These are phyloP conservation scores for Pygocentrus nattereri DNA, from an alignment of 2,797 vertebrate genomes.

Conservation along the genomic window DNA sequence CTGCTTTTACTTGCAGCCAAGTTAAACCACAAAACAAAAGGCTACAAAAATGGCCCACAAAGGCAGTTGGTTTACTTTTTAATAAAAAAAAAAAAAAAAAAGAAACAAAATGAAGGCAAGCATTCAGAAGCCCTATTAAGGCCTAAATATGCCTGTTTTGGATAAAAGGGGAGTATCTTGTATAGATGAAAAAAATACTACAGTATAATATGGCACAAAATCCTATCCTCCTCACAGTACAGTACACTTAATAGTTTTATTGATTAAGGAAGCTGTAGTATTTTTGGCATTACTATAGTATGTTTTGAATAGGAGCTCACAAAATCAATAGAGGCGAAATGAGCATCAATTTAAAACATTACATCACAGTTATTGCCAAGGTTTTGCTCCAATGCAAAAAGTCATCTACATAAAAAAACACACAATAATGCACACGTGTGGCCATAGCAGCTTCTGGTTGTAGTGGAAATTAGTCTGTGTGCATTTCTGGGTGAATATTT, in stretches of 20 bases:
- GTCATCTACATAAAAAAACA: slow-evolving; percentile 1
- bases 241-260: slow-evolving; percentile 64
- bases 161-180: slow-evolving; percentile 55
- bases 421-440: slow-evolving; percentile 36
- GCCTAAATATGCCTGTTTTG: slow-evolving; percentile 63
- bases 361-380: slow-evolving; percentile 62
- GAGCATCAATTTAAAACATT: slow-evolving; percentile 41
- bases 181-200: slow-evolving; percentile 72
- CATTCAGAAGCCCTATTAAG: slow-evolving; percentile 67
- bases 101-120: slow-evolving; percentile 64
- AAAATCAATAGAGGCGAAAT: slow-evolving; percentile 41
- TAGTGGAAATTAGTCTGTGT: slow-evolving; percentile 25
- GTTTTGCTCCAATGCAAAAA: slow-evolving; percentile 82
- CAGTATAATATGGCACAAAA: slow-evolving; percentile 80
- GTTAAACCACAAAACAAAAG: slow-evolving; percentile 61
- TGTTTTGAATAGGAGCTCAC: slow-evolving; percentile 64
- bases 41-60: slow-evolving; percentile 64
- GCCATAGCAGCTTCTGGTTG: slow-evolving; percentile 52
- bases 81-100: slow-evolving; percentile 40
- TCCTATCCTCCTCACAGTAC: slow-evolving; percentile 72
- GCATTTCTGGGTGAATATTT: slow-evolving; percentile 1
- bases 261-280: slow-evolving; percentile 67
- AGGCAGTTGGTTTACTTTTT: slow-evolving; percentile 58
- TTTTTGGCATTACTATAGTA: slow-evolving; percentile 75
- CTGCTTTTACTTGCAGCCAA: slow-evolving; percentile 48